Conservation (phyloP, 2,113 vertebrate genomes). For the Macquaria australasica region DNA sequence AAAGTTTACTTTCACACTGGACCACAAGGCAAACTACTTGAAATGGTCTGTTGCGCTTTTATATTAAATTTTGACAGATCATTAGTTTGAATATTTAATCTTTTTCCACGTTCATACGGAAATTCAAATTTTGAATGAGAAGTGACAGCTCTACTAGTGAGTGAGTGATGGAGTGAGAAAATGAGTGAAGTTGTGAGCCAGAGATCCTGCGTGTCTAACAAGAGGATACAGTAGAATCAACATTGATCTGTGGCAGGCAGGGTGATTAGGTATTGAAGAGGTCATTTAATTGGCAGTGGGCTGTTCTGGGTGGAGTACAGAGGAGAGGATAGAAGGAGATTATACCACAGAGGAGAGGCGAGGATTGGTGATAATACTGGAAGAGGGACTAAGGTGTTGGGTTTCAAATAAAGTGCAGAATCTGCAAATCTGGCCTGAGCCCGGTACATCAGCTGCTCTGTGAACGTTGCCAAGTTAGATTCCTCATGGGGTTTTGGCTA, state of each 20-base stretch:
- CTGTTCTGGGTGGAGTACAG: not conserved
- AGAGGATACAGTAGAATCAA: conserved; percentile 48
- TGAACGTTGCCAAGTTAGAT: conserved; percentile 49
- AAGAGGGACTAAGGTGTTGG: conserved; percentile 48
- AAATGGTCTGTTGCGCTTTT: not conserved
- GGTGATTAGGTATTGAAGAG: conserved; percentile 61
- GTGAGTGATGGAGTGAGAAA: conserved; percentile 5
- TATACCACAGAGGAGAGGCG: not conserved
- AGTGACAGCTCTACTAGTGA: not conserved
- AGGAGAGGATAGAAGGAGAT: not conserved
- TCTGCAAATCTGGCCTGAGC: conserved; percentile 71
- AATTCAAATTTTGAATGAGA: not conserved
- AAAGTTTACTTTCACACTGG: too few relatives aligned
- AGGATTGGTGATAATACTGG: conserved; percentile 19
- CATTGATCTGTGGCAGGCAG: conserved; percentile 64
- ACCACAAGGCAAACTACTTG: too few relatives aligned
- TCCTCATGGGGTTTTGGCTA: conserved; percentile 54
- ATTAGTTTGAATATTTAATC: not conserved
- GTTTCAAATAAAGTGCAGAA: conserved; percentile 73
- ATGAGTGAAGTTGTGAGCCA: conserved; percentile 24
- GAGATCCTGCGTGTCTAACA: conserved; percentile 45
- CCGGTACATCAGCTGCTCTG: conserved; percentile 46
- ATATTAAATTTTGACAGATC: not conserved
- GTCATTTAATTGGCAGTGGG: conserved; percentile 54
- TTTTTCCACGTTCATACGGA: not conserved